phyloP scores from a whole-genome alignment of 37 sponge, comb jelly and placozoan genomes.

The Spongilla lacustris region DNA sequence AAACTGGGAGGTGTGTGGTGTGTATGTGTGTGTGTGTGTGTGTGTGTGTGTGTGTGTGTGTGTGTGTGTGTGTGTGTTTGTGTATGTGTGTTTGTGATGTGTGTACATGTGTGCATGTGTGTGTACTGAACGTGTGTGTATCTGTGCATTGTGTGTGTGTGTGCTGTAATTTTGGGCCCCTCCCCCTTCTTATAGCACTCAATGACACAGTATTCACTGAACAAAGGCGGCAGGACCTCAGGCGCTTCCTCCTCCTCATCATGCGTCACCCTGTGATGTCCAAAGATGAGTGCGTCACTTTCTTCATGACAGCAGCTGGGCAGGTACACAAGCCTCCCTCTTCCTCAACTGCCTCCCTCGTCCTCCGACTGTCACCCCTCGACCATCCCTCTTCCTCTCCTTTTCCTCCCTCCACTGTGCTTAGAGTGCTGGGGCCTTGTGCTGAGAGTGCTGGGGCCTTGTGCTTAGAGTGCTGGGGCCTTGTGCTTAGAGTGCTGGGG shows the following conservation, averaged over 20 bases:
- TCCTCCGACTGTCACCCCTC: no score
- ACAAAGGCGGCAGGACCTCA: conserved; percentile 71
- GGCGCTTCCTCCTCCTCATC: conserved; percentile 73
- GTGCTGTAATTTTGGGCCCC: no score
- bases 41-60: no score
- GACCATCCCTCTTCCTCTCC: not conserved
- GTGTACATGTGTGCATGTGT: not conserved
- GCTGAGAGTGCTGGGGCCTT: no score
- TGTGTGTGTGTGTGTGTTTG: conserved; percentile 9
- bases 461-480: no score
- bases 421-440: not conserved
- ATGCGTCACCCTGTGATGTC: conserved; percentile 83
- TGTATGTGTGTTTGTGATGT: conserved; percentile 12
- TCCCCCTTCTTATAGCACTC: not conserved
- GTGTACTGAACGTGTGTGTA: not conserved
- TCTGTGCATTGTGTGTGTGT: not conserved
- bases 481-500: no score
- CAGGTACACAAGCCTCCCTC: conserved; percentile 29
- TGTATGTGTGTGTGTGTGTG: not conserved
- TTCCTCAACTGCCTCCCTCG: no score
- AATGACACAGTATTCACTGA: conserved; percentile 53
- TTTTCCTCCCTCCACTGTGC: not conserved
- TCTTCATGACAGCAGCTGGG: conserved; percentile 78
- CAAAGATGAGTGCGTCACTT: conserved; percentile 76
- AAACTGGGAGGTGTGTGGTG: conserved; percentile 66